Base-by-base conservation (phyloP, 2,888 invertebrate genomes). In the Chrysodeixis includens region DNA sequence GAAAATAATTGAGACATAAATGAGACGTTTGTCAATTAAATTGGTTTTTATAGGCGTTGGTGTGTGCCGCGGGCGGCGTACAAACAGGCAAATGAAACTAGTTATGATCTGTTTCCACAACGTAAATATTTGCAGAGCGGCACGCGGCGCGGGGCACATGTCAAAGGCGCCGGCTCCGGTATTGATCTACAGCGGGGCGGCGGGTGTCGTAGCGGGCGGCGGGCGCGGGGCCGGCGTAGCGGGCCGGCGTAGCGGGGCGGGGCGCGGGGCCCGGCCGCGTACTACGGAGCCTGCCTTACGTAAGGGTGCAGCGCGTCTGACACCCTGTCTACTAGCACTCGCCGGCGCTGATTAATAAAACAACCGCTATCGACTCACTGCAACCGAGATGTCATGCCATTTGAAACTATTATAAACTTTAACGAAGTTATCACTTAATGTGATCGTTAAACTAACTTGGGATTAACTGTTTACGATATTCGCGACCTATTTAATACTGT, bases 151-250 rank as follows among this genome's bases (percentile, higher is more conserved):
- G 88, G 90, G 92, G 92, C 93, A 93, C 93, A 93, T 94, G 94
- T 94, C 94, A 94, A 94, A 94, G 93, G 94, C 93, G 90, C 91
- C 91, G 93, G 91, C 92, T 90, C 87, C 89, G 91, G 93, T 95
- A 95, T 95, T 94, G 94, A 95, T 94, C 94, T 93, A 92, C 90
- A 87, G 91, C 82, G 89, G 87, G 87, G 79, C 60, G 64, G 69
- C 59, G 72, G 72, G 75, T 55, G 62, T 63, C 57, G 46, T 52
- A 59, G 61, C 63, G 55, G 61, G 60, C 18, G 20, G 57, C 72
- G 71, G 77, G 62, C 63, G 58, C 57, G 59, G 69, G 51, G 56
- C 30, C 20, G 49, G 52, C 56, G 18, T 30, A 12, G 67, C 67
- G 65, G 63, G 60, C 55, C 62, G 57, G 66, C 20, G 59, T 22